Evolutionary conservation across 2,888 invertebrate genomes (phyloP).

Genomic region (Cynaeus angustus): DNA sequence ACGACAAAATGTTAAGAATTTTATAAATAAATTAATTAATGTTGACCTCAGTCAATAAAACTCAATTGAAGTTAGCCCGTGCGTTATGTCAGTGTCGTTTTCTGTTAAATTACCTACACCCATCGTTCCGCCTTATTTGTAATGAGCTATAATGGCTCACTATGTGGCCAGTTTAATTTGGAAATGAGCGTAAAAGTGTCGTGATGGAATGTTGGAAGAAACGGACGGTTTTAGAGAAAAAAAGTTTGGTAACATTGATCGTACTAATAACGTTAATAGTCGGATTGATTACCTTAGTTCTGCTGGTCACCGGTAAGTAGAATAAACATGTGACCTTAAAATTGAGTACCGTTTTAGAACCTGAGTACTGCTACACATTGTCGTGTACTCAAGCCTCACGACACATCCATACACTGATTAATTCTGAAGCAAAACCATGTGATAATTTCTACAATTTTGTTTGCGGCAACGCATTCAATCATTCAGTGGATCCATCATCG

Average conservation of each 20-base stretch:
- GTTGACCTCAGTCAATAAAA: constrained; percentile 36
- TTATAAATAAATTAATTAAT: constrained; percentile 34
- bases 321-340: constrained; percentile 8
- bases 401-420: constrained; percentile 9
- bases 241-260: constrained; percentile 27
- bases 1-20: constrained; percentile 49
- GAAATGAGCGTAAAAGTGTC: constrained; percentile 20
- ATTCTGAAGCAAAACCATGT: constrained; percentile 17
- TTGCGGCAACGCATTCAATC: constrained; percentile 76
- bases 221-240: constrained; percentile 19
- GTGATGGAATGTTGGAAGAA: constrained; percentile 30
- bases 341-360: constrained; percentile 7
- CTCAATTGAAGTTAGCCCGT: constrained; percentile 26
- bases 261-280: constrained; percentile 3
- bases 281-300: constrained; percentile 21
- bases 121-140: constrained; percentile 24
- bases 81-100: constrained; percentile 27
- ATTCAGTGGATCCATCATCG: not conserved
- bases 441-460: constrained; percentile 73
- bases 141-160: constrained; percentile 16
- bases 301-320: constrained; percentile 25
- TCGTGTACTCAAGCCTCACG: constrained; percentile 29
- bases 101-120: constrained; percentile 40
- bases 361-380: constrained; percentile 4
- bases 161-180: constrained; percentile 27